A percentile compares a stretch with the other conserved stretches of the same genome.
Evolutionary conservation across 2,797 vertebrate species (phyloP).

Genomic region (Paguma larvata): DNA sequence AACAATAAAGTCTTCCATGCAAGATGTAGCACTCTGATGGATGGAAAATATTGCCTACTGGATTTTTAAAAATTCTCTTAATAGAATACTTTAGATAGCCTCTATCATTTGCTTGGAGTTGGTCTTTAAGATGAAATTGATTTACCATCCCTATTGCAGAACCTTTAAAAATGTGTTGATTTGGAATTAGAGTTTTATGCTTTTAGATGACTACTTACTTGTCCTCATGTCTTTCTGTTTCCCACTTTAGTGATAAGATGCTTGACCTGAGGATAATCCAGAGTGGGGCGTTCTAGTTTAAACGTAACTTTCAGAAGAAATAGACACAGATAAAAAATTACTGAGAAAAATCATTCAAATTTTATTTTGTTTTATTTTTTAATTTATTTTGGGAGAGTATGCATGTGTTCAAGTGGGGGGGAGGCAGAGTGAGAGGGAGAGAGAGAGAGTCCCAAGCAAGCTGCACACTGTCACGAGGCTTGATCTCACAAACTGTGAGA

Average conservation of each 20-base stretch:
- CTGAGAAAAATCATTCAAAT: constrained; percentile 31
- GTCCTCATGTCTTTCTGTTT: background rate
- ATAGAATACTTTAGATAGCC: background rate
- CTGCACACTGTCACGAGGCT: no score
- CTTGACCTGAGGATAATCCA: background rate
- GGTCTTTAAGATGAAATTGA: background rate
- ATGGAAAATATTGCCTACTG: background rate
- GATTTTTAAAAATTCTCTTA: background rate
- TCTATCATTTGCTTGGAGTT: background rate
- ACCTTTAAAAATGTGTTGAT: constrained; percentile 13
- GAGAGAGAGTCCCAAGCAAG: no score
- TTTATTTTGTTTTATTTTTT: background rate
- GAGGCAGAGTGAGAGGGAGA: no score
- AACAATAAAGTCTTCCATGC: background rate
- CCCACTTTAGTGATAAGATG: background rate
- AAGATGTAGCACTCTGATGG: background rate
- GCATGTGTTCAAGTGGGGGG: no score
- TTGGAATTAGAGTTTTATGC: background rate
- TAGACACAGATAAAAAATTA: background rate
- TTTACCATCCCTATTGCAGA: background rate
- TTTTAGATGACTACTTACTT: background rate
- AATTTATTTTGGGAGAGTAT: no score
- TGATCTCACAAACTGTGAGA: no score
- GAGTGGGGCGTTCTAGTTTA: background rate
- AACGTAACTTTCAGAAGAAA: constrained; percentile 29